A percentile compares a stretch with the other conserved stretches of the same genome.
phyloP scores from a whole-genome alignment of 2,888 invertebrate species.

The Lasioglossum pauxillum region DNA sequence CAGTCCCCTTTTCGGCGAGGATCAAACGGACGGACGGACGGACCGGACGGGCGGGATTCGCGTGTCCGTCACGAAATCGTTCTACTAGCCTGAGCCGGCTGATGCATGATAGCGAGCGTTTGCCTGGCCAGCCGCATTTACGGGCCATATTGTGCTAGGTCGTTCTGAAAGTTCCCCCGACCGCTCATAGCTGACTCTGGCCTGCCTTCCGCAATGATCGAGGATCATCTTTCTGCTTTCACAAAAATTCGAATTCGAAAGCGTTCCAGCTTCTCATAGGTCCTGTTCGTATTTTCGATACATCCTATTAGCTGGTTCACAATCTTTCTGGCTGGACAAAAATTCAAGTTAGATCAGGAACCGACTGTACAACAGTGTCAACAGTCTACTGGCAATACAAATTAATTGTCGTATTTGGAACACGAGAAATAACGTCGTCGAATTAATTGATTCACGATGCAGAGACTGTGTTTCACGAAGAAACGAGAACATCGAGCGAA shows the following conservation, averaged over 20 bases:
- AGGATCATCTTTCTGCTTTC: not conserved
- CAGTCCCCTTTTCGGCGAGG: not conserved
- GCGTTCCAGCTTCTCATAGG: not conserved
- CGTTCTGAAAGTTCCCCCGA: not conserved
- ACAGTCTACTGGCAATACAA: too few species aligned
- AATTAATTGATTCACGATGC: not conserved
- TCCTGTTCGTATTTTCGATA: not conserved
- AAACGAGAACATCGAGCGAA: not conserved
- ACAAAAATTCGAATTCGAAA: not conserved
- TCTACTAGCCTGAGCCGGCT: not conserved
- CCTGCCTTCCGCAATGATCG: not conserved
- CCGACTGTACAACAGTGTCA: too few species aligned
- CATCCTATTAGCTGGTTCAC: not conserved
- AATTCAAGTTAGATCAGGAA: too few species aligned
- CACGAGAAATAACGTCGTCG: not conserved
- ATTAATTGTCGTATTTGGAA: too few species aligned
- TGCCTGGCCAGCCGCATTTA: not conserved
- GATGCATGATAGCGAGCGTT: not conserved
- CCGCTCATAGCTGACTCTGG: not conserved
- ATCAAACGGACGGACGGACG: conserved; percentile 24
- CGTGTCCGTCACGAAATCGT: not conserved
- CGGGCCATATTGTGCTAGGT: not conserved
- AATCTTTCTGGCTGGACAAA: too few species aligned
- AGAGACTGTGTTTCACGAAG: not conserved
- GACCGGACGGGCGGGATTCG: not conserved